Percentiles rank a stretch among this genome's conserved stretches.
Evolutionary conservation across 2,113 vertebrate species (phyloP).

Genomic region (Benitochromis conjunctus): DNA sequence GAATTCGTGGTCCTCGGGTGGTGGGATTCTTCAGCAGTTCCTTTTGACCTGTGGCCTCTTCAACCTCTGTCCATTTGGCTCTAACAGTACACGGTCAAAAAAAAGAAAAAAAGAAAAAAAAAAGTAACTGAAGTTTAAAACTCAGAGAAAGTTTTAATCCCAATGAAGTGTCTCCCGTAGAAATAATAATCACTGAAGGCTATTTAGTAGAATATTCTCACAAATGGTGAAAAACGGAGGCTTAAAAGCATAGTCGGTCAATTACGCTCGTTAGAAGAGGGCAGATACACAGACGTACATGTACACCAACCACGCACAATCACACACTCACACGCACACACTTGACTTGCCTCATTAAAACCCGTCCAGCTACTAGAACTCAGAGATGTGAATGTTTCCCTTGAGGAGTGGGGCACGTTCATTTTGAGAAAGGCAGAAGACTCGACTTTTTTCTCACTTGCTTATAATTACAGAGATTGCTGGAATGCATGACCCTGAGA

Average conservation of each 20-base stretch:
- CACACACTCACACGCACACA: constrained; percentile 3
- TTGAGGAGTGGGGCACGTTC: constrained; percentile 68
- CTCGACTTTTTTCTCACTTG: constrained; percentile 61
- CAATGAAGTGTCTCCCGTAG: constrained; percentile 56
- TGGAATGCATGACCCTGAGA: constrained; percentile 77
- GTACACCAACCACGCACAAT: constrained; percentile 32
- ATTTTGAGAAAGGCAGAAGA: constrained; percentile 72
- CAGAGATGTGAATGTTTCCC: constrained; percentile 74
- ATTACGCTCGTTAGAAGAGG: constrained; percentile 74
- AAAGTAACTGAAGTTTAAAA: constrained; percentile 45
- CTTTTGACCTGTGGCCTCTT: constrained; percentile 47
- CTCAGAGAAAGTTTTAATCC: constrained; percentile 65
- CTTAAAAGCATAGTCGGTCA: constrained; percentile 69
- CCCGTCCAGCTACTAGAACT: constrained; percentile 73
- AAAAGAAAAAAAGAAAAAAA: constrained; percentile 11
- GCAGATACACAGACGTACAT: constrained; percentile 58
- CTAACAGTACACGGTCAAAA: constrained; percentile 7
- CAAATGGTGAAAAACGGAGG: constrained; percentile 61
- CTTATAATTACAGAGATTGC: constrained; percentile 77
- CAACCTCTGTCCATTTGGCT: constrained; percentile 45
- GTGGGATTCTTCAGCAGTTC: constrained; percentile 45
- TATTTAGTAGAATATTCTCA: constrained; percentile 59
- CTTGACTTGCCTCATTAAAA: constrained; percentile 79
- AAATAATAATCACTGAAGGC: constrained; percentile 76
- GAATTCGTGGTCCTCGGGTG: constrained; percentile 41